Evolutionary conservation across 2,888 invertebrate species (phyloP).

Genomic region (Tipula unca): DNA sequence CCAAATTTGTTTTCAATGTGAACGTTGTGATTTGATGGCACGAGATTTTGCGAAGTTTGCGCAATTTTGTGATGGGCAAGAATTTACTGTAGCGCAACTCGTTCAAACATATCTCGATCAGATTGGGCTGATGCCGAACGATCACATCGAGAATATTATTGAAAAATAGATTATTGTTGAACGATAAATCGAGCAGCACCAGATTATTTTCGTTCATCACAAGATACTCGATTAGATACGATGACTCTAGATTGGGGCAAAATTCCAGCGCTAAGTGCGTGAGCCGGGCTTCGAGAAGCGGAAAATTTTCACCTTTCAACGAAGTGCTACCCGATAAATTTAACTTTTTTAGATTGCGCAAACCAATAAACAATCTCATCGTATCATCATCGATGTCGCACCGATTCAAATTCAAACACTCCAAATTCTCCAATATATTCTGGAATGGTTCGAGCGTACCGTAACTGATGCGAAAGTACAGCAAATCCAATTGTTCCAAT

Average conservation of each 20-base stretch:
- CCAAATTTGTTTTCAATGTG: neutral
- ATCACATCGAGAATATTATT: neutral
- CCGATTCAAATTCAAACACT: neutral
- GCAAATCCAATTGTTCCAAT: neutral
- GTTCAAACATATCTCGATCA: neutral
- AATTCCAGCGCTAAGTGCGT: neutral
- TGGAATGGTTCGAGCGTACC: neutral
- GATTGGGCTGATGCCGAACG: neutral
- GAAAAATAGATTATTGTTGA: neutral
- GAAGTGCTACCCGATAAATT: neutral
- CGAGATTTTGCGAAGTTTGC: neutral
- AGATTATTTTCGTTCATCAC: neutral
- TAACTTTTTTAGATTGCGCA: neutral
- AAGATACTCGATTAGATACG: neutral
- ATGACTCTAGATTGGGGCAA: neutral
- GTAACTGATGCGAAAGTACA: neutral
- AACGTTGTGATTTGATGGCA: conserved; percentile 14
- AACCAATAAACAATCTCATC: neutral
- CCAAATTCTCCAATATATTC: neutral
- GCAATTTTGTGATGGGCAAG: neutral
- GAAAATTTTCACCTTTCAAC: neutral
- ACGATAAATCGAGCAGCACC: neutral
- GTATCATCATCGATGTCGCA: neutral
- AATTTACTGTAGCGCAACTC: neutral
- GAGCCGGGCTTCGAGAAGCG: neutral